Evolutionary conservation across 2,113 vertebrate species (phyloP), one percentile per base, ranked within the genome.

Genomic region (Cyphomyrus discorhynchus): DNA sequence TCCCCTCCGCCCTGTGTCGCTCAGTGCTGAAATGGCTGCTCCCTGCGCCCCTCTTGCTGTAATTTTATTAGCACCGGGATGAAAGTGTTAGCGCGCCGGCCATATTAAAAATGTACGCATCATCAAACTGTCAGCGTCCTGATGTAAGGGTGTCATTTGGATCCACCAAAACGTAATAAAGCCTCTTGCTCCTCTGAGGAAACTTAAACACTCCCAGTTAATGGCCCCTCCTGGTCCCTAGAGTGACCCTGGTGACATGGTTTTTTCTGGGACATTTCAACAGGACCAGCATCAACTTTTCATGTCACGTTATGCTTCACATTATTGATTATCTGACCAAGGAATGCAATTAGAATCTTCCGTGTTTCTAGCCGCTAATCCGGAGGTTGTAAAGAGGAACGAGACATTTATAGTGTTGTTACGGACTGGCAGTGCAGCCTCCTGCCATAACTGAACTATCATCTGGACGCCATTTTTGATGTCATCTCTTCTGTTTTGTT

Each of bases 121-220:
- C 90, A 92, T 93, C 90, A 92, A 92, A 89, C 86, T 92, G 90
- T 91, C 92, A 62, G 56, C 62, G 35, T 58, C 24, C 56, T 92
- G 92, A 92, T 92, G 91, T 91, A 91, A 90, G 50, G 90, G 46
- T 88, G 91, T 91, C 92, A 92, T 91, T 92, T 92, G 90, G 91
- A 90, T 46, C 86, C 47, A 42, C 42, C 74, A 88, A 52, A 70
- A 82, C 35, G 88, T 87, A 90, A 90, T 90, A 91, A 87, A 90
- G 89, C 88, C 66, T 4, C 66, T 42, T 49, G 53, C 70, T 80
- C 89, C 88, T 84, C 49, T 6, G 89, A 83, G 91, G 88, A 70
- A 85, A n/a, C 70, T 80, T 90, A 85, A 53, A 53, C 77, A 42
- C 42, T 47, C 24, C 77, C 87, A 88, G 90, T 91, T 91, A 91